phyloP scores from a whole-genome alignment of 2,888 invertebrate species.

The Eupithecia tripunctaria region DNA sequence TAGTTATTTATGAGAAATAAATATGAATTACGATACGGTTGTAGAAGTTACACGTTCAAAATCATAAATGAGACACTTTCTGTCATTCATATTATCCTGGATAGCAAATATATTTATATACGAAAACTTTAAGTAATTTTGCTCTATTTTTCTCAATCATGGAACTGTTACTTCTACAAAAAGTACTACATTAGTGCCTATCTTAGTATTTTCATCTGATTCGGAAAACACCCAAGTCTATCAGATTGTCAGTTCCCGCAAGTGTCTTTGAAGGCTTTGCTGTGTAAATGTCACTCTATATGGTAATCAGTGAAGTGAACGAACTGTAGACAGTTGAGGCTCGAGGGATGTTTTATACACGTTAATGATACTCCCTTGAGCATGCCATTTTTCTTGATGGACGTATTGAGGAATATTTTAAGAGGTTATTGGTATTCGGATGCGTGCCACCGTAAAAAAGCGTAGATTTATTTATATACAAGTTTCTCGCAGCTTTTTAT shows the following conservation, averaged over 20 bases:
- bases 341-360: slow-evolving; percentile 53
- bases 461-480: not conserved
- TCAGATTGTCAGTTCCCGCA: slow-evolving; percentile 42
- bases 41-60: too few relatives aligned
- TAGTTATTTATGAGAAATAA: too few relatives aligned
- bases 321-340: slow-evolving; percentile 46
- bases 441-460: not conserved
- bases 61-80: too few relatives aligned
- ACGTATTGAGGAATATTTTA: slow-evolving; percentile 7
- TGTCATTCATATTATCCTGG: too few relatives aligned
- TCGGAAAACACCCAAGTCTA: slow-evolving; percentile 18
- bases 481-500: too few relatives aligned
- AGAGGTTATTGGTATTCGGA: not conserved
- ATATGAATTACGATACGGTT: too few relatives aligned
- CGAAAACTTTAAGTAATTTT: too few relatives aligned
- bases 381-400: slow-evolving; percentile 23
- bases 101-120: too few relatives aligned
- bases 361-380: slow-evolving; percentile 48
- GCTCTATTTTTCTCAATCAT: not conserved
- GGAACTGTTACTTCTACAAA: not conserved
- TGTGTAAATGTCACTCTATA: slow-evolving; percentile 66
- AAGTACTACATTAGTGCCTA: not conserved
- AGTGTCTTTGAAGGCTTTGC: slow-evolving; percentile 53
- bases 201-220: not conserved
- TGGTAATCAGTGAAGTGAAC: slow-evolving; percentile 57